Base-by-base conservation (phyloP, 2,113 vertebrate species). In the Brachypodius melanocephalos region DNA sequence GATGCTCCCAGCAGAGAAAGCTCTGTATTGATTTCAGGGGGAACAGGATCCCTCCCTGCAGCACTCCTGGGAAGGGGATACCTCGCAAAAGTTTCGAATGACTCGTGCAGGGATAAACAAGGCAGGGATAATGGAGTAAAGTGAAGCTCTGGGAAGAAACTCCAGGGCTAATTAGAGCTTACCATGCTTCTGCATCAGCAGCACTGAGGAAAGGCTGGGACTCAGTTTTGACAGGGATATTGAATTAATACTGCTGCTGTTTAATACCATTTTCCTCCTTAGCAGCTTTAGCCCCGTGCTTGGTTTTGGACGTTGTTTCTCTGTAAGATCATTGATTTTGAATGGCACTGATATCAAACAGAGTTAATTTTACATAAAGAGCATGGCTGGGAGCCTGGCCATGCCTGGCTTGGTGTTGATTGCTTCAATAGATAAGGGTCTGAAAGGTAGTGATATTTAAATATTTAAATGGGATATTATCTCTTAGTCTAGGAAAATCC, bases 391-490 rank as follows among this genome's bases (percentile, higher is more conserved):
- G 46, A 54, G 51, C 25, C 80, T 80, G 84, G 58, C 71, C 38
- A 52, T 40, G 52, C 17, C 43, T 24, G 6, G 48, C 38, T 85
- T 22, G 85, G 78, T 95, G 92, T 94, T 89, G 94, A 93, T 97
- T 89, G 62, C 85, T 68, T 74, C 51, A 51, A 21, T 3, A 93
- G 88, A 89, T 96, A 95, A 89, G 14, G 4, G 51, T 46, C 79
- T 92, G 85, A 86, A 82, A 90, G 74, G 63, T n/a, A 69, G 52
- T 49, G 85, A 58, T 84, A 83, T 87, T 94, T 93, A 95, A 93
- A 96, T 91, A 89, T 97, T 95, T 86, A 92, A 85, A 73, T 89
- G 81, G 89, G 25, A 86, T 84, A 86, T 90, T 95, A 94, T 84
- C 84, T 82, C 80, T 68, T 26, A 34, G 77, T 71, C 63, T 51